Percentiles rank a stretch among this genome's conserved stretches.
These are phyloP conservation scores for Seriola quinqueradiata DNA, from an alignment of 2,113 vertebrate species.

Conservation along the genomic window DNA sequence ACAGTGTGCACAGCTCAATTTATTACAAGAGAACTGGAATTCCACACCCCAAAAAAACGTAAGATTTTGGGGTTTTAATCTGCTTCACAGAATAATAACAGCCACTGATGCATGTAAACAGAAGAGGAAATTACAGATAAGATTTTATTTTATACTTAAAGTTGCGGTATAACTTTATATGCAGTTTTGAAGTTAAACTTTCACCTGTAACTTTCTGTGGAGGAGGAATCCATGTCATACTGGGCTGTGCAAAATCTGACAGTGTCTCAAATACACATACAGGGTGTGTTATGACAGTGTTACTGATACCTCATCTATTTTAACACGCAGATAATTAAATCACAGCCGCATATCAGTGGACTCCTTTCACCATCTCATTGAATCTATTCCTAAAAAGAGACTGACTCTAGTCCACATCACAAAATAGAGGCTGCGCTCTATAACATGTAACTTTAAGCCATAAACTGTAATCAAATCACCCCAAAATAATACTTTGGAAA, in stretches of 20 bases:
- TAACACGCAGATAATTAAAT: conserved; percentile 65
- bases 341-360: conserved; percentile 55
- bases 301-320: conserved; percentile 46
- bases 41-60: conserved; percentile 13
- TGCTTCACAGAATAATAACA: neutral
- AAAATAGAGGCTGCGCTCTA: conserved; percentile 17
- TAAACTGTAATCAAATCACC: conserved; percentile 48
- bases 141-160: neutral
- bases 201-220: neutral
- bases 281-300: conserved; percentile 5
- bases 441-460: conserved; percentile 25
- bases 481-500: conserved; percentile 56
- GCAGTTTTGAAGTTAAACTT: neutral
- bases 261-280: conserved; percentile 14
- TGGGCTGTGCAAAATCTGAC: conserved; percentile 26
- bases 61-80: neutral
- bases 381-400: conserved; percentile 62
- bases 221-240: neutral
- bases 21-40: conserved; percentile 34
- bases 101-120: conserved; percentile 7
- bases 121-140: neutral
- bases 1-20: conserved; percentile 30
- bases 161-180: neutral
- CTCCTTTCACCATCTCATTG: conserved; percentile 50
- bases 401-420: conserved; percentile 40